phyloP scores from a whole-genome alignment of 2,888 invertebrate species.

The Diarsia dahlii region DNA sequence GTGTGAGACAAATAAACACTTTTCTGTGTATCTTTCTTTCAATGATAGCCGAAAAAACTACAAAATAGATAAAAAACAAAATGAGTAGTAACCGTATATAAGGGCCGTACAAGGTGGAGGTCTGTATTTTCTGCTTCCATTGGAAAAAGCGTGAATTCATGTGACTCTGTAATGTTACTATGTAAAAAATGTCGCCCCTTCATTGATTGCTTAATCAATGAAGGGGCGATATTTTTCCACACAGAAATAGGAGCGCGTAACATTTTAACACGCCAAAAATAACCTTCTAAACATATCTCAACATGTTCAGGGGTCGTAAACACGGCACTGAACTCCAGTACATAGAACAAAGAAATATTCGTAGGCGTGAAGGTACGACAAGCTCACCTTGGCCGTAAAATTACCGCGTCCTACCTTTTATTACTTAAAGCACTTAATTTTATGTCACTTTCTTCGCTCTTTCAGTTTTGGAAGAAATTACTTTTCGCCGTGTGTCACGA shows the following conservation, averaged over 20 bases:
- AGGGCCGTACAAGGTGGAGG: neutral
- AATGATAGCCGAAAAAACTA: neutral
- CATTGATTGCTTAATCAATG: neutral
- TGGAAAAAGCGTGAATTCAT: neutral
- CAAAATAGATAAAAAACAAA: neutral
- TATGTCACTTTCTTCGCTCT: conserved; percentile 59
- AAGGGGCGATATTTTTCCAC: neutral
- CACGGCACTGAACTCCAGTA: conserved; percentile 41
- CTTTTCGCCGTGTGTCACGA: conserved; percentile 35
- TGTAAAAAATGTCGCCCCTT: neutral
- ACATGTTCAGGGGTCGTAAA: conserved; percentile 47
- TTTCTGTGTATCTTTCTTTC: too few species aligned
- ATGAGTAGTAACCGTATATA: neutral
- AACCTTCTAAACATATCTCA: conserved; percentile 42
- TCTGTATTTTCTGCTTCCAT: neutral
- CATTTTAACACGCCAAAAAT: conserved; percentile 44
- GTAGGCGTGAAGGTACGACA: conserved; percentile 38
- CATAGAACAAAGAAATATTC: conserved; percentile 51
- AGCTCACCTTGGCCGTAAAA: conserved; percentile 61
- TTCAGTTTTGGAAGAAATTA: conserved; percentile 37
- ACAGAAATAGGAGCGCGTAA: conserved; percentile 33
- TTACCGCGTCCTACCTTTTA: conserved; percentile 61
- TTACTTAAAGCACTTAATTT: conserved; percentile 70
- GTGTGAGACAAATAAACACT: too few species aligned
- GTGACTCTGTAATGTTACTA: too few species aligned